Base-by-base conservation (phyloP, 53 echinoderm and acorn worm species). In the Luidia sarsii region DNA sequence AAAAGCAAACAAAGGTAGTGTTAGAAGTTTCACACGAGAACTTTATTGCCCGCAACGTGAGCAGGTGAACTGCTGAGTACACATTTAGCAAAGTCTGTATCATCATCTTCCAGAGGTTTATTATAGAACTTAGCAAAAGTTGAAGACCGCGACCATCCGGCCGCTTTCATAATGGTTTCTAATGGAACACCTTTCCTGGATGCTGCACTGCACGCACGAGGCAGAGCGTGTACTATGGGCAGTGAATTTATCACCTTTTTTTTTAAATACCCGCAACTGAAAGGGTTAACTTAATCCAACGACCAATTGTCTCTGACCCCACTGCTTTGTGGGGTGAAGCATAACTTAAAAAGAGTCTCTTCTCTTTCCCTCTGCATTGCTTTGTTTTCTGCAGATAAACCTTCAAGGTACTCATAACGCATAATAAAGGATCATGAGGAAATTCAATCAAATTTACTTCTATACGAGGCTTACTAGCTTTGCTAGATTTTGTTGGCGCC, bases 91-190 rank as follows among this genome's bases (percentile, higher is more conserved):
- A 53, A 53, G 15, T 4, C 11, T 18, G 32, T 64, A 31, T 21
- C 32, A 13, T 16, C 34, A 32, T 33, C 64, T 34, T 64, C 64
- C 16, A 64, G 13, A 11, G 64, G 64, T 64, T 64, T 64, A 32
- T 64, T 34, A 64, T n/a, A n/a, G n/a, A n/a, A n/a, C n/a, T n/a
- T n/a, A n/a, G n/a, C n/a, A n/a, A n/a, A n/a, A n/a, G n/a, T n/a
- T n/a, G n/a, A n/a, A n/a, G 64, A 15, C 34, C 32, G 32, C 36
- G 33, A 64, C 64, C 64, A 64, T 64, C 64, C 64, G 32, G 64
- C 64, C 32, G 64, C 64, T 35, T 64, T 64, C 64, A 7, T 64
- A 36, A 64, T 64, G 16, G 64, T 64, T 20, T 19, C 22, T 22
- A 59, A 27, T 27, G 59, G 59, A 22, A 59, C 59, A 59, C 59